These are phyloP conservation scores for Jordanella pulchra DNA, from an alignment of 2,797 vertebrate genomes.

Conservation along the genomic window DNA sequence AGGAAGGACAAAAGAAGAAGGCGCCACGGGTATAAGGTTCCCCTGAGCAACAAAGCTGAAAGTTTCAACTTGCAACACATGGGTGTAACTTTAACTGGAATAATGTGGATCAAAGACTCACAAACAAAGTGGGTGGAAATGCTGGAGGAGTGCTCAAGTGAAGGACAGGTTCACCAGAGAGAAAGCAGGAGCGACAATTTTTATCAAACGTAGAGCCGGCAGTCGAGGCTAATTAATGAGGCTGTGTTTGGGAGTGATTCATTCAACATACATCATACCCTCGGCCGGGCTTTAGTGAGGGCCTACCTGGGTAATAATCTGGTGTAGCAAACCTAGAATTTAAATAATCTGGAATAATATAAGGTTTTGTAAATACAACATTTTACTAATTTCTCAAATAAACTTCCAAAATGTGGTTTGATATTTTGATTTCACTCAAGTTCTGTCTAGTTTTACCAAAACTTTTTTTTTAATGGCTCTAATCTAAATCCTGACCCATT, in stretches of 20 bases:
- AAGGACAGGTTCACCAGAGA: slow-evolving; percentile 78
- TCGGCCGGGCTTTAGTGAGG: not conserved
- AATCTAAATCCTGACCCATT: not conserved
- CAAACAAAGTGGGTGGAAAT: slow-evolving; percentile 82
- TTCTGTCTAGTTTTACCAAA: not conserved
- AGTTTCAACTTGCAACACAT: slow-evolving; percentile 83
- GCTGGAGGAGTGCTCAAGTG: slow-evolving; percentile 77
- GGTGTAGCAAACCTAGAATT: not conserved
- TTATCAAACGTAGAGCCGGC: slow-evolving; percentile 66
- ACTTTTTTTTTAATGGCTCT: not conserved
- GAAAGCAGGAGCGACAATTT: slow-evolving; percentile 69
- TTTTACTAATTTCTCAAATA: not conserved
- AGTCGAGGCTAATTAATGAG: slow-evolving; percentile 71
- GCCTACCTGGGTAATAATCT: not conserved
- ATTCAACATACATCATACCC: slow-evolving; percentile 44
- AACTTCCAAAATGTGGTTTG: not conserved
- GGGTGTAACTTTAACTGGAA: slow-evolving; percentile 84
- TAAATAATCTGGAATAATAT: not conserved
- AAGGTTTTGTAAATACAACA: too few species aligned
- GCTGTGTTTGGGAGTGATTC: slow-evolving; percentile 54
- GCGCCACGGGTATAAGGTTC: slow-evolving; percentile 84
- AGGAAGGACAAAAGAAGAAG: slow-evolving; percentile 81
- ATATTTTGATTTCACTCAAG: not conserved
- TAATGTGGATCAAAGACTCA: slow-evolving; percentile 79
- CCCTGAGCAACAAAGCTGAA: slow-evolving; percentile 80